Conservation (phyloP, 2,113 vertebrate genomes). For the Pseudopodoces humilis region DNA sequence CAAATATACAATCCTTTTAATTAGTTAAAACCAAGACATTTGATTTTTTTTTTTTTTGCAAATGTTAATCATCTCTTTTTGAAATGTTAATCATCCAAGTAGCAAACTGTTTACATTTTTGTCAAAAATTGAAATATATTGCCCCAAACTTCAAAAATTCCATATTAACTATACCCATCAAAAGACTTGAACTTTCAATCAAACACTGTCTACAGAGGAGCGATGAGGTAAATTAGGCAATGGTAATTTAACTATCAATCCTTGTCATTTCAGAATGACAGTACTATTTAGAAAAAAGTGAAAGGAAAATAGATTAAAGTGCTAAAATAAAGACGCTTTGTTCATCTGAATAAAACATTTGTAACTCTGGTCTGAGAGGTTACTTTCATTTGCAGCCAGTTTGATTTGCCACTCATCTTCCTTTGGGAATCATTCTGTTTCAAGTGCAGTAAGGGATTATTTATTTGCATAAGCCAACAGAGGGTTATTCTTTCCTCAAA, state of each 20-base stretch:
- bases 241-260: constrained; percentile 68
- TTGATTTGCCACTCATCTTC: constrained; percentile 68
- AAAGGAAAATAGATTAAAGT: constrained; percentile 58
- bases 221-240: constrained; percentile 60
- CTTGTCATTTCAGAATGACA: constrained; percentile 67
- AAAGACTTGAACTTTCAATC: constrained; percentile 61
- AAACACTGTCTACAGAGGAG: constrained; percentile 30
- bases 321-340: constrained; percentile 65
- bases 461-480: constrained; percentile 68
- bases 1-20: neutral
- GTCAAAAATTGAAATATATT: neutral
- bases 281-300: constrained; percentile 23
- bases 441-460: constrained; percentile 62
- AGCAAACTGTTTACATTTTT: neutral
- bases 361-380: constrained; percentile 51
- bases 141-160: constrained; percentile 11
- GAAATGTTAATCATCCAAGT: neutral
- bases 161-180: neutral
- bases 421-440: constrained; percentile 47
- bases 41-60: neutral
- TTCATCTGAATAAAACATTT: constrained; percentile 71
- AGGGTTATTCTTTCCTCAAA: constrained; percentile 54
- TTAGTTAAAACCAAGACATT: neutral
- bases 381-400: constrained; percentile 55
- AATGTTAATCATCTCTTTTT: neutral